These are phyloP conservation scores for Intellagama lesueurii DNA, from an alignment of 2,797 vertebrate species.

Conservation along the genomic window DNA sequence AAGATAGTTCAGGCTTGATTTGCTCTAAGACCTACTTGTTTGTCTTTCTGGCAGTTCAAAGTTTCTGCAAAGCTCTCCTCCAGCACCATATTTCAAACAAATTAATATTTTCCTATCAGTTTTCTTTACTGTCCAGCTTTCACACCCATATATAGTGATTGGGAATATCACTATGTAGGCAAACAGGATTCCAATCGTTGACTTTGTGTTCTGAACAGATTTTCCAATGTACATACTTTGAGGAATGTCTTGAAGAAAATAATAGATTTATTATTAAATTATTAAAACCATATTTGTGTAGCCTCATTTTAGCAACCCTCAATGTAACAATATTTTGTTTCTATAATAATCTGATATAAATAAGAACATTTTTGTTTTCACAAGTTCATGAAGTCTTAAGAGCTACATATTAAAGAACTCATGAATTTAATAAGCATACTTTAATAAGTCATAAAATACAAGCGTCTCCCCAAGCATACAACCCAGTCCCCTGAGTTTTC, in stretches of 20 bases:
- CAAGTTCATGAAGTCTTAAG: not conserved
- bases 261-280: not conserved
- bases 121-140: too few species aligned
- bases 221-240: not conserved
- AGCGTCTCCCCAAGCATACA: not conserved
- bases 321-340: not conserved
- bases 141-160: too few species aligned
- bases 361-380: not conserved
- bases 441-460: not conserved
- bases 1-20: too few species aligned
- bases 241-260: not conserved
- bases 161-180: too few species aligned
- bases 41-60: too few species aligned
- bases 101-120: too few species aligned
- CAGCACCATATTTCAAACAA: too few species aligned
- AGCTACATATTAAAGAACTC: not conserved
- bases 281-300: not conserved
- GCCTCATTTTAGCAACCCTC: not conserved
- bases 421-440: rapidly evolving
- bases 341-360: not conserved
- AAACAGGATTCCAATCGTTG: not conserved
- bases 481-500: conserved; percentile 32
- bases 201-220: not conserved
- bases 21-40: too few species aligned
- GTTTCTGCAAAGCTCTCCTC: too few species aligned